Base-by-base conservation (phyloP, 2,113 vertebrate genomes). In the Spheniscus mendiculus region DNA sequence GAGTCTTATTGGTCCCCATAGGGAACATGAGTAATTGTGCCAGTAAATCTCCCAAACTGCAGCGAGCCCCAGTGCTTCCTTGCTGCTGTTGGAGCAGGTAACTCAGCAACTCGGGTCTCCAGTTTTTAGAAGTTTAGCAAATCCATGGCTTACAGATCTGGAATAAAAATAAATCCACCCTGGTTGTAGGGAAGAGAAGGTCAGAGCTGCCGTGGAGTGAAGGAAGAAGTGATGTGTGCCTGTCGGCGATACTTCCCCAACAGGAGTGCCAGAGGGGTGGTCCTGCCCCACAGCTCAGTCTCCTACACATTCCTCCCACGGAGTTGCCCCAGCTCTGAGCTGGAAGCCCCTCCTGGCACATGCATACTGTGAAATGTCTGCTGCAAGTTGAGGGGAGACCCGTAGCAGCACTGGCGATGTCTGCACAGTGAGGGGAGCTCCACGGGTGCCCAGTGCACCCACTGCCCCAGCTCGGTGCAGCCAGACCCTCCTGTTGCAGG, bases 391-490 rank as follows among this genome's bases (percentile, higher is more conserved):
- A 18, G 32, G 44, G 34, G 32, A 45, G 27, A 45, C 18, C 58
- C 2, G 4, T 45, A 2, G 2, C 4, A 0, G 59, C 8, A 8
- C 44, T 1, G 5, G 22, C 1, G 0, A 29, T 22, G 59, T 18
- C 74, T 52, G 45, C 36, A 15, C 30, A 10, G 44, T 6, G 15
- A 44, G n/a, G 36, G 42, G 36, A 78, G 42, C 42, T 63, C 38
- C 29, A 7, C 1, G 3, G 63, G 30, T 27, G 26, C 42, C 44
- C 58, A 25, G 42, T 15, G 84, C n/a, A 23, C 62, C 10, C n/a
- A 15, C 59, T 42, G 38, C 13, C 32, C 56, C 42, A 1, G 8
- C 34, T 53, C 34, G 2, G 0, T 4, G 2, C 66, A 45, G 38
- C 53, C 45, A 38, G 53, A 44, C 26, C 25, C 15, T 12, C 61